phyloP scores from a whole-genome alignment of 1,140 invertebrate genomes.

The Drosophila tsacasi region DNA sequence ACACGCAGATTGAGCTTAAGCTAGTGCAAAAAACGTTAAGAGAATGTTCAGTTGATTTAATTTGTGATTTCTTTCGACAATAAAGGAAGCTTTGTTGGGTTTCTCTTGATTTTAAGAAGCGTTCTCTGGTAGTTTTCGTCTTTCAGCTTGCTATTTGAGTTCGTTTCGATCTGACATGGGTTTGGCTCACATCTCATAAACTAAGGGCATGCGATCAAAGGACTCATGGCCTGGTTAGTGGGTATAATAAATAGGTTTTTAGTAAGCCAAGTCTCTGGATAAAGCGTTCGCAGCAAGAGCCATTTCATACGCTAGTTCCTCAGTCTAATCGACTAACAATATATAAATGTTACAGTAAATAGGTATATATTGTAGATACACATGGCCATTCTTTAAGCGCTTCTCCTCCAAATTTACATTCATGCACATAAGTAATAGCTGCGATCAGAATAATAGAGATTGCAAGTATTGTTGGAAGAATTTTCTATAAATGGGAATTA shows the following conservation, averaged over 20 bases:
- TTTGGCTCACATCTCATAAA: constrained; percentile 14
- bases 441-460: constrained; percentile 15
- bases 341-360: constrained; percentile 57
- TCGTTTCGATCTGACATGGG: constrained; percentile 10
- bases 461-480: neutral
- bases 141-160: constrained; percentile 17
- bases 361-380: constrained; percentile 53
- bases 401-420: constrained; percentile 37
- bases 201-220: constrained; percentile 30
- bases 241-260: constrained; percentile 44
- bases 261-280: constrained; percentile 43
- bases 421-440: constrained; percentile 3
- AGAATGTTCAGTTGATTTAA: constrained; percentile 33
- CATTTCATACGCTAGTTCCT: constrained; percentile 43
- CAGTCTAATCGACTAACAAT: constrained; percentile 63
- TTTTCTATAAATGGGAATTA: neutral
- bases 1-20: constrained; percentile 42
- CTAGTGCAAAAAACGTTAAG: constrained; percentile 38
- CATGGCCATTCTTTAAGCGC: constrained; percentile 36
- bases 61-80: constrained; percentile 21
- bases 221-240: constrained; percentile 39
- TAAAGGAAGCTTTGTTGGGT: constrained; percentile 6
- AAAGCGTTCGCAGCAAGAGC: constrained; percentile 35
- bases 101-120: constrained; percentile 36
- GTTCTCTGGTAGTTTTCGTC: constrained; percentile 3